Conservation (phyloP, 2,888 invertebrate genomes). For the Agapostemon virescens region DNA sequence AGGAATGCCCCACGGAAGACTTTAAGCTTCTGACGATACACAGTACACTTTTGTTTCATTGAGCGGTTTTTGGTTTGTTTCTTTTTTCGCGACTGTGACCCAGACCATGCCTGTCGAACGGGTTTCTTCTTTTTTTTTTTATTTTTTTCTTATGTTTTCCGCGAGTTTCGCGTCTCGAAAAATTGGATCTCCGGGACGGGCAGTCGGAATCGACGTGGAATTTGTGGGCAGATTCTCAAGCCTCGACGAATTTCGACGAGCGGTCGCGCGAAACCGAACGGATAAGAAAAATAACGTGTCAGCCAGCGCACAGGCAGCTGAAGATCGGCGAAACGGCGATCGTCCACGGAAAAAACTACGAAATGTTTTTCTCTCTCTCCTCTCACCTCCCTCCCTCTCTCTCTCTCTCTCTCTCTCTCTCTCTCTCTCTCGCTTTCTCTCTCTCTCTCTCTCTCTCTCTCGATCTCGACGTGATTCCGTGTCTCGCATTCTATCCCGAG, state of each 20-base stretch:
- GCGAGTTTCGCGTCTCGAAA: slow-evolving; percentile 14
- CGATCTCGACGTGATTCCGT: slow-evolving; percentile 7
- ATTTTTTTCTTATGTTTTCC: too few species aligned
- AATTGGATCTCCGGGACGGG: slow-evolving; percentile 15
- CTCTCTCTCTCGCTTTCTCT: not conserved
- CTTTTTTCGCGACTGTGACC: slow-evolving; percentile 63
- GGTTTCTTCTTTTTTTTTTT: not conserved
- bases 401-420: not conserved
- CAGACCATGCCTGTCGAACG: slow-evolving; percentile 31
- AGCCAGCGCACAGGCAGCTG: not conserved
- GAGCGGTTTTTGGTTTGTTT: slow-evolving; percentile 61
- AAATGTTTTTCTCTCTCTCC: not conserved
- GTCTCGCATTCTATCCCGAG: slow-evolving; percentile 20
- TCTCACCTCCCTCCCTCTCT: too few species aligned
- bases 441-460: not conserved
- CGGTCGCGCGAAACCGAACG: slow-evolving; percentile 2
- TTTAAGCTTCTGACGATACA: slow-evolving; percentile 65
- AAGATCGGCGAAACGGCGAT: slow-evolving; percentile 9
- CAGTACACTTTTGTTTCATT: slow-evolving; percentile 65
- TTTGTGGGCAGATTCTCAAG: not conserved
- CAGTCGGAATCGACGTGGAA: slow-evolving; percentile 4
- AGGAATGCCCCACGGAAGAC: slow-evolving; percentile 66
- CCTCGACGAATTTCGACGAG: slow-evolving; percentile 15
- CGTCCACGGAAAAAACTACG: not conserved
- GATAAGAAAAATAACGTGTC: slow-evolving; percentile 13